phyloP scores from a whole-genome alignment of 2,797 vertebrate species.

The Chaenodraco wilsoni region DNA sequence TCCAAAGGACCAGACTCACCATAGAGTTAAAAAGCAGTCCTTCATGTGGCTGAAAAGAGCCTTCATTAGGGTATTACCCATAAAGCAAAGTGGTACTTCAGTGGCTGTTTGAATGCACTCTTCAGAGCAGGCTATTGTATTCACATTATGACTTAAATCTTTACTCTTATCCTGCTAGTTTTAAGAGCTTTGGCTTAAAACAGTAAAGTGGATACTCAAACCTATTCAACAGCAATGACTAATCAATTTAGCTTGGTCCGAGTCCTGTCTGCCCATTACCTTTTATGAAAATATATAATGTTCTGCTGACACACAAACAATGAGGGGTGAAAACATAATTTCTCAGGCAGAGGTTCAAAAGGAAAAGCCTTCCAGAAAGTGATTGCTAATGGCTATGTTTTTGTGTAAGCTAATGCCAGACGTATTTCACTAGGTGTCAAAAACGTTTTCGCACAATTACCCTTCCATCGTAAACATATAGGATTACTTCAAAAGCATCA shows the following conservation, averaged over 20 bases:
- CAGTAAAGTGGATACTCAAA: constrained; percentile 12
- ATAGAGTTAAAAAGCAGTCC: constrained; percentile 23
- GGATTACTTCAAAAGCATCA: constrained; percentile 4
- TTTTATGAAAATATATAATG: constrained; percentile 40
- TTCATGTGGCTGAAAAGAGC: constrained; percentile 29
- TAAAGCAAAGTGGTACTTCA: constrained; percentile 1
- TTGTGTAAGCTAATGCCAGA: not conserved
- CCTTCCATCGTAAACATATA: not conserved
- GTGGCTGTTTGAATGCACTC: constrained; percentile 12
- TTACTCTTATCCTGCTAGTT: not conserved
- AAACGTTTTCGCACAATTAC: constrained; percentile 5
- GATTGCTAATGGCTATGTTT: constrained; percentile 22
- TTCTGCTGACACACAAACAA: constrained; percentile 36
- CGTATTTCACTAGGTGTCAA: constrained; percentile 6
- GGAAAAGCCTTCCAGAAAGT: not conserved
- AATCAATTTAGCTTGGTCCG: constrained; percentile 23
- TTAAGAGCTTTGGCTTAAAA: constrained; percentile 13
- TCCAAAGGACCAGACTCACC: not conserved
- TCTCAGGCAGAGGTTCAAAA: constrained; percentile 29
- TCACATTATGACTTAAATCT: constrained; percentile 15
- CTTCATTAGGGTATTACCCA: not conserved
- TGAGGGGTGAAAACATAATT: constrained; percentile 17
- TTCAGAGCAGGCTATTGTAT: not conserved
- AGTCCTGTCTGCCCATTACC: constrained; percentile 9
- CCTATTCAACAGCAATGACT: constrained; percentile 13